Conservation (phyloP, 2,888 invertebrate genomes). For the Erannis defoliaria region DNA sequence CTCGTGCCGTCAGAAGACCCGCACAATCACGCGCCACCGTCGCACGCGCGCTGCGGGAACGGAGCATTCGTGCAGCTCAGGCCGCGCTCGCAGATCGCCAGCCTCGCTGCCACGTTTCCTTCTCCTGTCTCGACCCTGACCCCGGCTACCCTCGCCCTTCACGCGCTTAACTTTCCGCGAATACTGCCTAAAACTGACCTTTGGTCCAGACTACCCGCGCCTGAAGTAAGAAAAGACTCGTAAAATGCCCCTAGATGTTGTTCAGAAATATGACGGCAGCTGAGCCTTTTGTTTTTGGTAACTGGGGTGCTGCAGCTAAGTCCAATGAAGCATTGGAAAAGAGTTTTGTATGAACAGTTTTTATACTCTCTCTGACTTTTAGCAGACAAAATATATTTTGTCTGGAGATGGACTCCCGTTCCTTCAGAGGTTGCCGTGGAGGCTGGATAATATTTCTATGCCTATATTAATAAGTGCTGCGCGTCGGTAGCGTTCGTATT, state of each 20-base stretch:
- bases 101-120: constrained; percentile 59
- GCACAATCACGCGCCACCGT: constrained; percentile 80
- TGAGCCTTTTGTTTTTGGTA: not conserved
- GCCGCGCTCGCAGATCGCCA: constrained; percentile 58
- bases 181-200: constrained; percentile 78
- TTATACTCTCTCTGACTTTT: not conserved
- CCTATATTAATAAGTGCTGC: constrained; percentile 39
- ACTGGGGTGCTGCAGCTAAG: not conserved
- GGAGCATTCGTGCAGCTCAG: constrained; percentile 81
- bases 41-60: constrained; percentile 81
- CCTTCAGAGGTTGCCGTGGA: not conserved
- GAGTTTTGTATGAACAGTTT: not conserved
- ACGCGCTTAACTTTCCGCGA: constrained; percentile 74
- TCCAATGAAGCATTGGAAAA: not conserved
- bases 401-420: not conserved
- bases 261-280: not conserved
- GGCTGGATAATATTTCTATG: constrained; percentile 14
- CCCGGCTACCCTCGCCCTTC: constrained; percentile 70
- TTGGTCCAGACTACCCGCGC: constrained; percentile 68
- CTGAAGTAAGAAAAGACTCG: constrained; percentile 71
- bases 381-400: not conserved
- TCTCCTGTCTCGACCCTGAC: constrained; percentile 67
- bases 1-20: constrained; percentile 75
- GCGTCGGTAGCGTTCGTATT: constrained; percentile 8
- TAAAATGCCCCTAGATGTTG: constrained; percentile 31